Conservation (phyloP, 2,797 vertebrate species). For the Varecia variegata region DNA sequence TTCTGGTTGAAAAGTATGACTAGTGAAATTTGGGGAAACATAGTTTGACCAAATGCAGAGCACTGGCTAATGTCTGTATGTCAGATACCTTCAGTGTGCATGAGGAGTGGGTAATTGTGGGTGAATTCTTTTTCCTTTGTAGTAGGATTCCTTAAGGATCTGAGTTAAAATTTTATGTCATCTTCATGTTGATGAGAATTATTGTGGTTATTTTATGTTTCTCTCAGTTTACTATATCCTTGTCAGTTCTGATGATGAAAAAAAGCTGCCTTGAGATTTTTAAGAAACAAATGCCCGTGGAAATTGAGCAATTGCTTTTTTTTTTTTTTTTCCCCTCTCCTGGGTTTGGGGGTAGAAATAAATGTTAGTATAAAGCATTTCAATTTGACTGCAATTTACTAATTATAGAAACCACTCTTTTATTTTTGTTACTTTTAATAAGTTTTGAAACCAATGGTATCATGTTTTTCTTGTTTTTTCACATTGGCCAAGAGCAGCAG, state of each 20-base stretch:
- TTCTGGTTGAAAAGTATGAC: not conserved
- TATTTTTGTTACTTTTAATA: constrained; percentile 32
- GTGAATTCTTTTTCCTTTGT: constrained; percentile 54
- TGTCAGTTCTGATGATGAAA: constrained; percentile 52
- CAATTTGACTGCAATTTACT: not conserved
- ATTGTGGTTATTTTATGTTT: constrained; percentile 46
- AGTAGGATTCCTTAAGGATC: constrained; percentile 56
- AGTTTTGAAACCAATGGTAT: constrained; percentile 24
- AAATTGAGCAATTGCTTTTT: not conserved
- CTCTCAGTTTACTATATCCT: constrained; percentile 33
- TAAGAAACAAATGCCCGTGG: not conserved
- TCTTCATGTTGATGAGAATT: constrained; percentile 60
- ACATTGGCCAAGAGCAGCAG: constrained; percentile 14
- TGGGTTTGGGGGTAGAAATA: not conserved
- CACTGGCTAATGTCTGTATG: not conserved
- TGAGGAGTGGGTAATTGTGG: not conserved
- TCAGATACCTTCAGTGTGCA: not conserved
- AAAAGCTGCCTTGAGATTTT: constrained; percentile 9
- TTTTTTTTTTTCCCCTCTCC: not conserved
- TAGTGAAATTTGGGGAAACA: constrained; percentile 24
- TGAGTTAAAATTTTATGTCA: constrained; percentile 49
- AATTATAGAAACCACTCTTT: constrained; percentile 21
- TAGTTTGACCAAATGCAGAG: constrained; percentile 7
- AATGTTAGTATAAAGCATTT: constrained; percentile 32
- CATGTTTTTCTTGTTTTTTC: constrained; percentile 10